These are phyloP conservation scores for Physella acuta DNA, from an alignment of 1,140 invertebrate genomes.

Conservation along the genomic window DNA sequence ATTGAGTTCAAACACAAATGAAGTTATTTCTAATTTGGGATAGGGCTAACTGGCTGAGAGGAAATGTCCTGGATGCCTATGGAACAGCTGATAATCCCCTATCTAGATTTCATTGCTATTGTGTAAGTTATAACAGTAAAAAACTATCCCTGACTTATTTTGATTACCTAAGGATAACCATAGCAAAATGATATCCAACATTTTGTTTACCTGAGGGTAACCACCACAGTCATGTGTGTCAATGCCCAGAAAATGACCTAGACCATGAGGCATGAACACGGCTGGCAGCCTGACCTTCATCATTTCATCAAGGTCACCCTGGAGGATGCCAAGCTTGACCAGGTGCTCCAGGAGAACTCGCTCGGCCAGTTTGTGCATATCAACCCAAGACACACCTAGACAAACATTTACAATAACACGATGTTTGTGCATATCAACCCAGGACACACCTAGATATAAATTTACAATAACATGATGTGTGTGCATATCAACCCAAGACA, in stretches of 20 bases:
- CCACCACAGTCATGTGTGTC: conserved; percentile 98
- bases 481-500: no score
- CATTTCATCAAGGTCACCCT: conserved; percentile 86
- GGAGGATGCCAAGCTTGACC: conserved; percentile 74
- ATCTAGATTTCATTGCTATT: background rate
- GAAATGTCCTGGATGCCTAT: no score
- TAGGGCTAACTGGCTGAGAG: no score
- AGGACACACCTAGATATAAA: no score
- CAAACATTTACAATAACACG: no score
- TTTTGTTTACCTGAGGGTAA: conserved; percentile 65
- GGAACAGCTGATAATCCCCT: background rate
- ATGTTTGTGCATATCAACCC: background rate
- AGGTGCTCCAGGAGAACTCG: conserved; percentile 75
- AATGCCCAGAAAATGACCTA: conserved; percentile 91
- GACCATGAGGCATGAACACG: conserved; percentile 93
- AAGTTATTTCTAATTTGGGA: no score
- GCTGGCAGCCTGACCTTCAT: conserved; percentile 74
- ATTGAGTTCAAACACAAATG: no score
- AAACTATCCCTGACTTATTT: background rate
- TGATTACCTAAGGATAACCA: background rate
- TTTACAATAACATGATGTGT: no score
- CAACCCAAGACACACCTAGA: conserved; percentile 80
- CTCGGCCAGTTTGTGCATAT: conserved; percentile 91
- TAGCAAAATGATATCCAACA: background rate
- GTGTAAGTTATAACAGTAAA: background rate